Evolutionary conservation across 2,888 invertebrate species (phyloP).

Genomic region (Stenotaenia linearis): DNA sequence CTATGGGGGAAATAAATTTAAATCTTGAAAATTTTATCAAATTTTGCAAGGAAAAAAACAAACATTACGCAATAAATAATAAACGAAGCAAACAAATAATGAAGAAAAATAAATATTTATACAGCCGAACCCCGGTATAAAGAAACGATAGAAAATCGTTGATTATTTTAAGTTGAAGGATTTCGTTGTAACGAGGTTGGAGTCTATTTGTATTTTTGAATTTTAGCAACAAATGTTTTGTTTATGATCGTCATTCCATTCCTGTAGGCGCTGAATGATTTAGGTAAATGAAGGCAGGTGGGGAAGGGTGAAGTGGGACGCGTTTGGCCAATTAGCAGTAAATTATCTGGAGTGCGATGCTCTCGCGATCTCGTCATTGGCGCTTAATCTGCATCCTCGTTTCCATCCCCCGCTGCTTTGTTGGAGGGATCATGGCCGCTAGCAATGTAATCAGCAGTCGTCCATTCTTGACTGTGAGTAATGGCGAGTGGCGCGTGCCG

Average conservation of each 20-base stretch:
- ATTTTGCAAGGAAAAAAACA: background rate
- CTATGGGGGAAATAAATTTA: background rate
- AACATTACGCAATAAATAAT: background rate
- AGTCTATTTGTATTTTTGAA: too few species aligned
- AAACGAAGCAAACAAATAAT: background rate
- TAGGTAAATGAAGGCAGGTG: constrained; percentile 15
- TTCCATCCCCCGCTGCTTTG: background rate
- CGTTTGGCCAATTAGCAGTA: constrained; percentile 14
- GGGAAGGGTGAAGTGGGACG: background rate
- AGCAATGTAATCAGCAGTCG: constrained; percentile 7
- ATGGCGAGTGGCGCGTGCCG: constrained; percentile 11
- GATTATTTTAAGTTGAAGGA: too few species aligned
- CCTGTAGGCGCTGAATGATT: background rate
- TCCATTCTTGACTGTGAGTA: constrained; percentile 15
- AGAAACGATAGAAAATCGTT: too few species aligned
- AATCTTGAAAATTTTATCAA: background rate
- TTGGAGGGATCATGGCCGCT: constrained; percentile 1
- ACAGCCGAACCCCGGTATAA: too few species aligned
- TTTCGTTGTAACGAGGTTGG: too few species aligned
- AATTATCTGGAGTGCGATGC: constrained; percentile 15
- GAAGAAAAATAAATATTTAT: background rate
- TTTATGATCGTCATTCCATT: background rate
- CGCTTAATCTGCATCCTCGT: constrained; percentile 13
- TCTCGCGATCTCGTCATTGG: constrained; percentile 19
- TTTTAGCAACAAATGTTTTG: background rate